These are phyloP conservation scores for Hypothenemus hampei DNA, from an alignment of 1,140 invertebrate species.

Conservation along the genomic window DNA sequence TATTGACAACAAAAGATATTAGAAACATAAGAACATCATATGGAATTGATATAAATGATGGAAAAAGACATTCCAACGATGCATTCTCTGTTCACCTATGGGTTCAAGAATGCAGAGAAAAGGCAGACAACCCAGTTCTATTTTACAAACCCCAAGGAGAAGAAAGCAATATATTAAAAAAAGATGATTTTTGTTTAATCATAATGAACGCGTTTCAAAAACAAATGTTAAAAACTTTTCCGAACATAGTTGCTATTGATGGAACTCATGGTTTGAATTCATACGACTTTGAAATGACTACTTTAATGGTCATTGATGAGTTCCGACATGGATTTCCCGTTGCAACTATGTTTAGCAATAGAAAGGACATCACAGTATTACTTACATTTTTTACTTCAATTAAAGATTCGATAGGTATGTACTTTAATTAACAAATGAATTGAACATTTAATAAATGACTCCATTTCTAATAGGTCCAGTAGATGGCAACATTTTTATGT, in stretches of 20 bases:
- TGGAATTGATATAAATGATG: slow-evolving; percentile 1
- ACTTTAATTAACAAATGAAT: no score
- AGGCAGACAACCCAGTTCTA: slow-evolving; percentile 1
- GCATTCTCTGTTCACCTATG: slow-evolving; percentile 15
- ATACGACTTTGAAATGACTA: slow-evolving; percentile 35
- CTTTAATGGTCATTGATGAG: slow-evolving; percentile 25
- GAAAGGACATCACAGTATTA: no score
- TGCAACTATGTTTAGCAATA: no score
- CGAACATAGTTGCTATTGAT: slow-evolving; percentile 25
- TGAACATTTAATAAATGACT: no score
- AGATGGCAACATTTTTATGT: slow-evolving; percentile 23
- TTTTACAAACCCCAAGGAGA: slow-evolving; percentile 10
- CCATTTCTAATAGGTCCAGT: no score
- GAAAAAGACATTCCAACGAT: slow-evolving; percentile 11
- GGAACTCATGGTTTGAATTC: slow-evolving; percentile 30
- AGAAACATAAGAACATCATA: no score
- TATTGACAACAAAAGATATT: no score
- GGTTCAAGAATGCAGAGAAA: slow-evolving; percentile 8
- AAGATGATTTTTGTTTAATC: slow-evolving; percentile 25
- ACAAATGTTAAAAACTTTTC: slow-evolving; percentile 25
- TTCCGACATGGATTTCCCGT: slow-evolving; percentile 27
- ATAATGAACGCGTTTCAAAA: slow-evolving; percentile 28
- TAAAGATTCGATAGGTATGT: no score
- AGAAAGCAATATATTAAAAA: not conserved
- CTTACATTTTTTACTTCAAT: no score